Base-by-base conservation (phyloP, 2,888 invertebrate species). In the Drosophila crucigera region DNA sequence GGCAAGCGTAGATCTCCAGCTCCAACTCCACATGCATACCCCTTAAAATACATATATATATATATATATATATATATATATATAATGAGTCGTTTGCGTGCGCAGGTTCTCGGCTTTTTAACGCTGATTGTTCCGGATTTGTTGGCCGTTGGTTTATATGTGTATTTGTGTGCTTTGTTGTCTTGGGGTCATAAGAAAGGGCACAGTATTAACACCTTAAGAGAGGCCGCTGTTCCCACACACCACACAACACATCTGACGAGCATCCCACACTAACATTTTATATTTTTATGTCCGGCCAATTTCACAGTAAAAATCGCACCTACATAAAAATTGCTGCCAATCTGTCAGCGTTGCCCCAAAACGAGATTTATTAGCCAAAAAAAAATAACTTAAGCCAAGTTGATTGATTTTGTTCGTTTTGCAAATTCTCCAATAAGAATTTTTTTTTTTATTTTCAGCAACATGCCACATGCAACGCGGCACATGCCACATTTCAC, bases 41-140 rank as follows among this genome's bases (percentile, higher is more conserved):
- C n/a, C 41, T 10, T 41, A n/a, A 39, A 19, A 10, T 41, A n/a
- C n/a, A 3, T 50, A 10, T 30, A 37, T 10, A 59, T 30, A 41
- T 35, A 49, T 52, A 63, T 43, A 47, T 33, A 22, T 41, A 54
- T 37, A 63, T 59, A 50, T 55, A 30, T 68, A 65, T 64, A 52
- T 68, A 61, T 84, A 84, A 84, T 80, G 82, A 73, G 78, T 65
- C 76, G 75, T 60, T 84, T 80, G 84, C 83, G 73, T 84, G 84
- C 70, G 70, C 75, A 79, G 79, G 71, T 77, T 83, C 83, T 78
- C 88, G 76, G 81, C 83, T 63, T 83, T 84, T 87, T 55, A 71
- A 66, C 68, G 82, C 68, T 77, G 82, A 80, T 89, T 78, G 80
- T 72, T 60, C 68, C 74, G 85, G 80, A 84, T 84, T 89, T 84